These are phyloP conservation scores for Halocynthia aurantium DNA, from an alignment of 23 tunicate genomes.

Conservation along the genomic window DNA sequence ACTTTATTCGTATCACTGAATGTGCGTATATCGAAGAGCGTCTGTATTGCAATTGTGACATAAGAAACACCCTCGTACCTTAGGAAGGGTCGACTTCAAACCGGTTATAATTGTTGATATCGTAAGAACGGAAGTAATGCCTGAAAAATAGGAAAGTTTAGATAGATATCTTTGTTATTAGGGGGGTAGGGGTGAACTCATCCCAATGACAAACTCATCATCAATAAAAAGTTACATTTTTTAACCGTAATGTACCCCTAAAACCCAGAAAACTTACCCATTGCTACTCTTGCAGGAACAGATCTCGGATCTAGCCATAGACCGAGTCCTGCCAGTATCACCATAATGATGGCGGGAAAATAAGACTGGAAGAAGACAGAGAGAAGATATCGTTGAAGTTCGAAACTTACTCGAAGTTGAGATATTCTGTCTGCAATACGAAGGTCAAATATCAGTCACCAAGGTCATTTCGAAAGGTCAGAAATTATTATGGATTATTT, in stretches of 20 bases:
- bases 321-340: slow-evolving; percentile 80
- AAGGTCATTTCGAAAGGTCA: no score
- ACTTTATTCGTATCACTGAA: no score
- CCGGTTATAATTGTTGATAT: slow-evolving; percentile 86
- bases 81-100: slow-evolving; percentile 73
- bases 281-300: slow-evolving; percentile 88
- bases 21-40: not conserved
- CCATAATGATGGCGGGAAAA: slow-evolving; percentile 94
- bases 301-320: slow-evolving; percentile 95
- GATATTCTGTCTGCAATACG: slow-evolving; percentile 28
- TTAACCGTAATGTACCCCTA: not conserved
- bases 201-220: no score
- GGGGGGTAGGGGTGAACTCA: no score
- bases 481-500: no score
- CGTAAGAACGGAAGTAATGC: slow-evolving; percentile 81
- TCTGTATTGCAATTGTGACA: not conserved
- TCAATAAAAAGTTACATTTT: not conserved
- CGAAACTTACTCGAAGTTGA: slow-evolving; percentile 66
- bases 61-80: slow-evolving; percentile 22
- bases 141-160: slow-evolving; percentile 14
- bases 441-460: not conserved
- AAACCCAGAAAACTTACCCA: slow-evolving; percentile 49
- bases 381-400: slow-evolving; percentile 70
- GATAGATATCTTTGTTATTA: no score
- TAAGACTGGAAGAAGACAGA: slow-evolving; percentile 92